phyloP scores from a whole-genome alignment of 2,797 vertebrate species.

The Rhynchotus rufescens region DNA sequence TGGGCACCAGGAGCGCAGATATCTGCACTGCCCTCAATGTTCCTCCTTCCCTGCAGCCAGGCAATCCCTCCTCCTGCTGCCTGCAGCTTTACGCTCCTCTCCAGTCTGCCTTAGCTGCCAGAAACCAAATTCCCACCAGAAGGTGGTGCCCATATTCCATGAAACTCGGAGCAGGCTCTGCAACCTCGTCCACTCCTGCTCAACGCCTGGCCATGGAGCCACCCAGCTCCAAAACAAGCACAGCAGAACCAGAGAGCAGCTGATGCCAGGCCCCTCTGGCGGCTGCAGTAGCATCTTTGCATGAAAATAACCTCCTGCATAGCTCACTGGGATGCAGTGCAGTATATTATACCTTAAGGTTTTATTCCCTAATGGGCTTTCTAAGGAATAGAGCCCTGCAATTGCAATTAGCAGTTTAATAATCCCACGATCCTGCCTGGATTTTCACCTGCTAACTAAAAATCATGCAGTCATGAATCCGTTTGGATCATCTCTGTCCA shows the following conservation, averaged over 20 bases:
- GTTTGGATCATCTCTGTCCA: not conserved
- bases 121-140: not conserved
- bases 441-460: not conserved
- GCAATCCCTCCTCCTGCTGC: not conserved
- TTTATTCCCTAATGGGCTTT: not conserved
- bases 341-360: not conserved
- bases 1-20: not conserved
- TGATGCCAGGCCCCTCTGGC: not conserved
- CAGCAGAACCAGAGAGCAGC: not conserved
- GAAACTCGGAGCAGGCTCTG: not conserved
- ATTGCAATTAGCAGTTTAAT: not conserved
- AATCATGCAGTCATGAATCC: not conserved
- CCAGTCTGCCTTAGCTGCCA: fast-evolving
- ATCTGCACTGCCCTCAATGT: fast-evolving
- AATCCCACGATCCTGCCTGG: not conserved
- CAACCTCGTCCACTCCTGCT: fast-evolving
- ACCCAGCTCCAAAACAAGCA: fast-evolving
- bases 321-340: not conserved
- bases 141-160: constrained; percentile 34
- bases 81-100: fast-evolving
- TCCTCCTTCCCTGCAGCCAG: not conserved
- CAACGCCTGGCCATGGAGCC: not conserved
- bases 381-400: not conserved
- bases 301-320: not conserved
- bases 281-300: not conserved